Evolutionary conservation across 2,888 invertebrate genomes (phyloP), one percentile per base, ranked within the genome.

Genomic region (Stramonita haemastoma): DNA sequence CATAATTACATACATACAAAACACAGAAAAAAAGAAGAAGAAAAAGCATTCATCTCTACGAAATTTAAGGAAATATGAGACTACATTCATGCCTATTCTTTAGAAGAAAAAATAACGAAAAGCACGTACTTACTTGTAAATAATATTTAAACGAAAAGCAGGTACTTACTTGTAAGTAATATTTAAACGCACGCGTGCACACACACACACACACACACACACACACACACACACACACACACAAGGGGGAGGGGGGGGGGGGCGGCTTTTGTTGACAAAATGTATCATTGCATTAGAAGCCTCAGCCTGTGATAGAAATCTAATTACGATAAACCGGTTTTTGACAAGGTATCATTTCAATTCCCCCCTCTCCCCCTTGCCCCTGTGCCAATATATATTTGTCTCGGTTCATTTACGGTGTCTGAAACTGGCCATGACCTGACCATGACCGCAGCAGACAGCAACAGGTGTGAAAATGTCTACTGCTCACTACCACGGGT

Each of bases 361-460:
- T 66, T 66, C 66, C 13, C 26, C 66, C 66, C 26, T 13, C 66
- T 13, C 66, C 66, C 66, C 66, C 66, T 13, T 13, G 2, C 66
- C 66, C 66, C 66, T 13, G 6, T 26, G 13, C 17, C 19, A 26
- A 66, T 22, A 6, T 66, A 17, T 66, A 66, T 66, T 66, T 66
- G 17, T 66, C 26, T 66, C 19, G 66, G 17, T 26, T 2, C 19
- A 26, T 66, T 26, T 6, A 26, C 26, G 66, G 2, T 26, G 66
- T 66, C 19, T 66, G 66, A 66, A 83, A 36, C 81, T 46, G 81
- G 29, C 81, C 81, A 36, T 83, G 81, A 83, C 81, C 81, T 26
- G 26, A 22, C 46, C 81, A 5, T 46, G 81, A 83, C 81, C 81
- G 11, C 36, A 83, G 77, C 77, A 83, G 81, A 46, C 81, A 22